These are phyloP conservation scores for Desmophyllum pertusum DNA, from an alignment of 92 coral and sea anemone species.

Conservation along the genomic window DNA sequence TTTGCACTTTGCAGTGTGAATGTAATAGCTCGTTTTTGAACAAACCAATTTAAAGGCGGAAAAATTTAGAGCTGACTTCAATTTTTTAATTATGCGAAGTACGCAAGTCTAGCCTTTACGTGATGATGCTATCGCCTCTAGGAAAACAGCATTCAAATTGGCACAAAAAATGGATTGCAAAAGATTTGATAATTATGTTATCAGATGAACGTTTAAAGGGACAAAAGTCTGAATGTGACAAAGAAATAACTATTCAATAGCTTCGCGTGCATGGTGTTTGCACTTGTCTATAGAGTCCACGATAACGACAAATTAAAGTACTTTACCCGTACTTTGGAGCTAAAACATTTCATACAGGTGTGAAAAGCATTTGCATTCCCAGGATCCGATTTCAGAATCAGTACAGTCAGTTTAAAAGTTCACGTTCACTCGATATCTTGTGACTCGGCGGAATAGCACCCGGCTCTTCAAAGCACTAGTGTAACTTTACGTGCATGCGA, in stretches of 20 bases:
- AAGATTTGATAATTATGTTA: neutral
- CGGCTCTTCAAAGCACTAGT: too few relatives aligned
- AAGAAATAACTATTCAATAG: neutral
- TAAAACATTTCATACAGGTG: conserved; percentile 24
- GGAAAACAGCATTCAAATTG: conserved; percentile 14
- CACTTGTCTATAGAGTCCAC: neutral
- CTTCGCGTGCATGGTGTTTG: neutral
- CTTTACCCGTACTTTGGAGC: neutral
- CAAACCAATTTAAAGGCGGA: neutral
- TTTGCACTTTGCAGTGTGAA: neutral
- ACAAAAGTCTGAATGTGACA: neutral
- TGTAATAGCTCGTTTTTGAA: neutral
- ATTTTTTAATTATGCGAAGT: neutral
- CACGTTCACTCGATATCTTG: neutral
- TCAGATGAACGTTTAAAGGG: neutral
- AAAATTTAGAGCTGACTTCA: neutral
- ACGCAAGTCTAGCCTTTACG: neutral
- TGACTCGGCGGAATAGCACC: neutral
- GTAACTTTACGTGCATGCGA: too few relatives aligned
- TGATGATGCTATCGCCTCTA: conserved; percentile 5
- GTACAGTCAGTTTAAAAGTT: neutral
- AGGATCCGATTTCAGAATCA: conserved; percentile 24
- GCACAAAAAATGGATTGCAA: conserved; percentile 3
- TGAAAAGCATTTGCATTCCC: neutral
- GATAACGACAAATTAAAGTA: conserved; percentile 20